Evolutionary conservation across 2,113 vertebrate genomes (phyloP), one percentile per base, ranked within the genome.

Genomic region (Etheostoma spectabile): DNA sequence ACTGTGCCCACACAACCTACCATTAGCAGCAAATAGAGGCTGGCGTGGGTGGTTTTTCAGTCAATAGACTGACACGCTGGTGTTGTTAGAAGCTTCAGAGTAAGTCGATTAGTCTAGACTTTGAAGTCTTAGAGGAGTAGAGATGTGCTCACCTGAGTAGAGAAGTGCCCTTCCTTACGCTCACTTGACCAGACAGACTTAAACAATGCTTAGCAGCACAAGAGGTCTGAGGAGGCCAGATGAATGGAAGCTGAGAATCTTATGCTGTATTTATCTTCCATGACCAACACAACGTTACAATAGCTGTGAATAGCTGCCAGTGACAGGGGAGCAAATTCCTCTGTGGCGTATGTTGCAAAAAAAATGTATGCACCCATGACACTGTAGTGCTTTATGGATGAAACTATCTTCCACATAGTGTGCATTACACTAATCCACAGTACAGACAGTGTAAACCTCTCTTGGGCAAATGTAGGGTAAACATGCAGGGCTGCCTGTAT

Each of bases 41-140:
- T 53, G 64, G 76, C 71, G 22, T 64, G 81, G 83, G 65, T 87
- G 89, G 88, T 90, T 91, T 89, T 88, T 77, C 87, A 86, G 85
- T 93, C 92, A 90, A 91, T 90, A 90, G 86, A 79, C 83, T 87
- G 90, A 93, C 88, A 86, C 86, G 30, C 68, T 82, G 81, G 81
- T 91, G 91, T 71, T 52, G 61, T 79, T 77, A 51, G 85, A 85
- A 90, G 89, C 92, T 80, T 86, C 70, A 62, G 49, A 80, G 84
- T 90, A 90, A 89, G 89, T 93, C 88, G 74, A 93, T 93, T 91
- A 92, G 88, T 93, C 92, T 90, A 85, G 91, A 90, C 89, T 88
- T 88, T 90, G 85, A 89, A 72, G 84, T 70, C 74, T 88, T 80
- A 87, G 77, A 77, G 64, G 63, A 83, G 80, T 22, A 78, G 80